These are phyloP conservation scores for Ceratina calcarata DNA, from an alignment of 1,140 invertebrate genomes.

Conservation along the genomic window DNA sequence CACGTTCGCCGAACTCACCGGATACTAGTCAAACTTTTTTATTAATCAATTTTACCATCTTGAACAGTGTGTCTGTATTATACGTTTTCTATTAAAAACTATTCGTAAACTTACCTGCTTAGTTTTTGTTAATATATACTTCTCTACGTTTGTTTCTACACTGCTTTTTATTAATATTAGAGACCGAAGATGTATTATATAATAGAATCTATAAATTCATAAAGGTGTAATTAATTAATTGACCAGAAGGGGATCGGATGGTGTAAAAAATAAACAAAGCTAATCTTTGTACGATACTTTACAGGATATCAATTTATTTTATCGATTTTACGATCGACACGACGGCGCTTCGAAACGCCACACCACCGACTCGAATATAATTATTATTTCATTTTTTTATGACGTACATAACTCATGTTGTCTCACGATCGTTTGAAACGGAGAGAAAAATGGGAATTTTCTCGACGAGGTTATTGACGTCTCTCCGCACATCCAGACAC, in stretches of 20 bases:
- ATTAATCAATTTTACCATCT: neutral
- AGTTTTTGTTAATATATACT: neutral
- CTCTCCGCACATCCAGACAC: conserved; percentile 3
- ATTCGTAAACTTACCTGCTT: neutral
- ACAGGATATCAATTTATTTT: conserved; percentile 75
- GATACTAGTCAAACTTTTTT: conserved; percentile 80
- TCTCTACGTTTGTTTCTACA: neutral
- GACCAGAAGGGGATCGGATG: neutral
- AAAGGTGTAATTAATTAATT: neutral
- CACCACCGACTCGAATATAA: conserved; percentile 67
- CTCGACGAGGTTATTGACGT: conserved; percentile 11
- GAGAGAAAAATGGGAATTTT: conserved; percentile 33
- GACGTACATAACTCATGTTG: conserved; percentile 28
- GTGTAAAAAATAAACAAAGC: neutral
- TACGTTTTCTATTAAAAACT: conserved; percentile 29
- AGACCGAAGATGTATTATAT: too few relatives aligned
- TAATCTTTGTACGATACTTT: conserved; percentile 48
- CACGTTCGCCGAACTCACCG: conserved; percentile 91
- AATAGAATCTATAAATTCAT: neutral
- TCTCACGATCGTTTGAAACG: conserved; percentile 21
- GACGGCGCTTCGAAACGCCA: conserved; percentile 72
- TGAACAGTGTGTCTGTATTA: conserved; percentile 5
- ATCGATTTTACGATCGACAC: conserved; percentile 73
- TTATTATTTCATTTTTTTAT: conserved; percentile 53
- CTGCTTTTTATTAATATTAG: neutral